These are phyloP conservation scores for Ceratosolen fusciceps DNA, from an alignment of 1,140 invertebrate genomes.

Conservation along the genomic window DNA sequence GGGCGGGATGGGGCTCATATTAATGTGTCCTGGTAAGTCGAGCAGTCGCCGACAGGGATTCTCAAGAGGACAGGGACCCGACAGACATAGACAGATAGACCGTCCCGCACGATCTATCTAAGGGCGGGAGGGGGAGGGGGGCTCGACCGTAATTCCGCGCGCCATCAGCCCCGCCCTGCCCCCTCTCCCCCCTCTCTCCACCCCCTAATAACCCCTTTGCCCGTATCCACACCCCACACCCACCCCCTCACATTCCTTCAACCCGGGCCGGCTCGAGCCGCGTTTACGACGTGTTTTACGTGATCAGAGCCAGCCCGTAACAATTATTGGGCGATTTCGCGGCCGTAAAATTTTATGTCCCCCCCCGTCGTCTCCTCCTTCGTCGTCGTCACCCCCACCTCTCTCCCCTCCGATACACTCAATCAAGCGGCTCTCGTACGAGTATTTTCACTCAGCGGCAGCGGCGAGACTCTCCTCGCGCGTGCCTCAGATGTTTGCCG, in stretches of 20 bases:
- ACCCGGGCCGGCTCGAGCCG: slow-evolving; percentile 49
- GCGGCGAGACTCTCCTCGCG: neutral
- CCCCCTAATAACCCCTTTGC: slow-evolving; percentile 49
- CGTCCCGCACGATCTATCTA: neutral
- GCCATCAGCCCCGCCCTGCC: slow-evolving; percentile 51
- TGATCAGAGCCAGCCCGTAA: slow-evolving; percentile 70
- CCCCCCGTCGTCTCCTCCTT: too few species aligned
- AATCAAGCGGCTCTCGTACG: slow-evolving; percentile 54
- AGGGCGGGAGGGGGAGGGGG: too few species aligned
- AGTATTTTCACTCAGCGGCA: slow-evolving; percentile 22
- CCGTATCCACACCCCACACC: too few species aligned
- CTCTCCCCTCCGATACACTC: slow-evolving; percentile 51
- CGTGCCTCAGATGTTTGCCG: slow-evolving; percentile 11
- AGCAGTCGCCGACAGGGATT: neutral
- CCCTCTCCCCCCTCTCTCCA: slow-evolving; percentile 45
- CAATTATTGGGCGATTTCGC: slow-evolving; percentile 71
- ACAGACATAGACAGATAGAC: slow-evolving; percentile 13
- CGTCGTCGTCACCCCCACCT: slow-evolving; percentile 48
- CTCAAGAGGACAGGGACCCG: neutral
- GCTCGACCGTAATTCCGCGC: slow-evolving; percentile 60
- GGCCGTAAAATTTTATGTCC: slow-evolving; percentile 70
- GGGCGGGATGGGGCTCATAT: neutral
- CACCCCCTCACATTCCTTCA: neutral
- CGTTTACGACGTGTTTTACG: slow-evolving; percentile 73
- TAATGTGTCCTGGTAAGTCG: neutral